Evolutionary conservation across 2,113 vertebrate species (phyloP), one percentile per base, ranked within the genome.

Genomic region (Spilogale gracilis): DNA sequence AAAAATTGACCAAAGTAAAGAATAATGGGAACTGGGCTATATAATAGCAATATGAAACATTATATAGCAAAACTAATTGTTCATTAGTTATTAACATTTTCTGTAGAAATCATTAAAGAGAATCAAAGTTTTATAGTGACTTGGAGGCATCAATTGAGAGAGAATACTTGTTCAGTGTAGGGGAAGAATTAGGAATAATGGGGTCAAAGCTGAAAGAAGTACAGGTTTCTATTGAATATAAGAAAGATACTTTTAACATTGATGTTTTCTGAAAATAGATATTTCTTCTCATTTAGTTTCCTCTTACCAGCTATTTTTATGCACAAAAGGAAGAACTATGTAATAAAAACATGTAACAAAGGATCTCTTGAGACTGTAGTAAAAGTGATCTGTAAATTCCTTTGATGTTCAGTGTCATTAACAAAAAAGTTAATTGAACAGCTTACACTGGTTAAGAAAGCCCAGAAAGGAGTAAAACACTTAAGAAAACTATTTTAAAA

Each of bases 261-360:
- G 60, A 48, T 73, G 25, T 87, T 88, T 91, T 93, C 27, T 88
- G 30, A 88, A 93, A 88, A 93, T 91, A 78, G 43, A n/a, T 54
- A 84, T 6, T 88, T 96, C 73, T 13, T 21, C 48, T 56, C 2
- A 21, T 20, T 12, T 83, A 27, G 25, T 88, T 90, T 88, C 9
- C 6, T 78, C 27, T 80, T 84, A 67, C 43, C 63, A 43, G 76
- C 58, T 95, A 69, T 85, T 95, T 82, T 74, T 52, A 84, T 84
- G 17, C 27, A 88, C 11, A 76, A 74, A 80, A 65, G 38, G 32
- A n/a, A 50, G 89, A 56, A 25, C n/a, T 25, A 5, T 43, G n/a
- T 76, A 50, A 50, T 76, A 48, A 78, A n/a, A 71, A 90, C 14
- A n/a, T 54, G 0, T 85, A 61, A 65, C 17, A 80, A 27, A 79